Conservation (phyloP, 2,113 vertebrate genomes). For the Dicaeum eximium region DNA sequence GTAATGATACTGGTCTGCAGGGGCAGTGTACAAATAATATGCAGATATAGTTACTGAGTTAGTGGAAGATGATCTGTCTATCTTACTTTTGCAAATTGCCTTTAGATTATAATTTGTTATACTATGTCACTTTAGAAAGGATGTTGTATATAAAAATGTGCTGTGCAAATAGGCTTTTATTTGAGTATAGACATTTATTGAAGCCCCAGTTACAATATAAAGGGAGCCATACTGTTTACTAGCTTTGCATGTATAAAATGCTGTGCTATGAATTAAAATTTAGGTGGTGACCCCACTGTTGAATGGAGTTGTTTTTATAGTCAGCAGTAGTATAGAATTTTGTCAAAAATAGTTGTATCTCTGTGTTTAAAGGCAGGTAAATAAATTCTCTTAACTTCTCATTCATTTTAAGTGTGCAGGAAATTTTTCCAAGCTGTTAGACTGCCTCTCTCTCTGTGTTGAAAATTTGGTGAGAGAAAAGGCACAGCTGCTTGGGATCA, state of each 20-base stretch:
- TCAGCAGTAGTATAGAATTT: neutral
- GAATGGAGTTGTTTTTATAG: neutral
- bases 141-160: neutral
- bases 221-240: neutral
- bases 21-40: neutral
- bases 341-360: neutral
- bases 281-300: neutral
- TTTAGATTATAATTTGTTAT: slow-evolving; percentile 19
- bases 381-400: neutral
- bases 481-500: neutral
- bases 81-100: slow-evolving; percentile 2
- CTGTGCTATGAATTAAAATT: neutral
- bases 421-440: neutral
- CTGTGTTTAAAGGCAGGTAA: neutral
- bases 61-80: slow-evolving; percentile 10
- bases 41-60: slow-evolving; percentile 15
- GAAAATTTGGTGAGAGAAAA: neutral
- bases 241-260: neutral
- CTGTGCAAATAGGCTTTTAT: neutral
- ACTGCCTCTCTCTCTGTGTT: neutral
- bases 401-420: neutral
- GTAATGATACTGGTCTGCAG: neutral
- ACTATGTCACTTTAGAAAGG: neutral
- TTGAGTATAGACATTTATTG: neutral
- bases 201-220: neutral